These are phyloP conservation scores for Synodontis membranacea DNA, from an alignment of 2,113 vertebrate genomes.

Conservation along the genomic window DNA sequence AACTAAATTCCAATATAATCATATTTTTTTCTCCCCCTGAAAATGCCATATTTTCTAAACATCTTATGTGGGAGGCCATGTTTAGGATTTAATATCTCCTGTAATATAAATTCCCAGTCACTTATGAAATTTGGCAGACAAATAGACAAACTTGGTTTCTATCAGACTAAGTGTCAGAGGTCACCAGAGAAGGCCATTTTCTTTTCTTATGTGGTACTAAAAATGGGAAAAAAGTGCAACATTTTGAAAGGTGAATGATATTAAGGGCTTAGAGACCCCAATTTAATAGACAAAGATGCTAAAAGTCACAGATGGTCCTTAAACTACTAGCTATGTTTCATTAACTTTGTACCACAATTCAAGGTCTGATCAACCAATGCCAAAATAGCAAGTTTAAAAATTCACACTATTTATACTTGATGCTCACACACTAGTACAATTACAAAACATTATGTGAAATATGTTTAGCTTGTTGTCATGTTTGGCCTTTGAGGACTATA, in stretches of 20 bases:
- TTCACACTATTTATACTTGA: not conserved
- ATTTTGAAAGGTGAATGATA: not conserved
- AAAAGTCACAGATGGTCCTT: not conserved
- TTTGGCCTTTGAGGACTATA: not conserved
- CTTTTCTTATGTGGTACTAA: not conserved
- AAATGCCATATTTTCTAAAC: not conserved
- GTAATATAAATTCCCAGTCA: not conserved
- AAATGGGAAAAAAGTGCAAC: not conserved
- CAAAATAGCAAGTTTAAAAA: not conserved
- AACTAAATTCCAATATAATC: too few species aligned
- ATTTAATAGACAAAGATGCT: not conserved
- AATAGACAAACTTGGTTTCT: not conserved
- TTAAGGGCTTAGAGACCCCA: not conserved
- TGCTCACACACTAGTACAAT: not conserved
- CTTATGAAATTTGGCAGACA: not conserved
- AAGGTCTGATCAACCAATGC: not conserved
- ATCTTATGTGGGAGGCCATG: not conserved
- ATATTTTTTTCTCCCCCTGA: not conserved
- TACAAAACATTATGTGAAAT: too few species aligned
- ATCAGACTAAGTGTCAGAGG: too few species aligned
- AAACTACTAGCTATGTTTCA: too few species aligned
- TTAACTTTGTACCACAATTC: too few species aligned
- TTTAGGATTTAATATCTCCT: not conserved
- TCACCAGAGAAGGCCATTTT: too few species aligned
- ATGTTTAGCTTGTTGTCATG: too few species aligned